Conservation (phyloP, 2,888 invertebrate species). For the Trimorus sp. region DNA sequence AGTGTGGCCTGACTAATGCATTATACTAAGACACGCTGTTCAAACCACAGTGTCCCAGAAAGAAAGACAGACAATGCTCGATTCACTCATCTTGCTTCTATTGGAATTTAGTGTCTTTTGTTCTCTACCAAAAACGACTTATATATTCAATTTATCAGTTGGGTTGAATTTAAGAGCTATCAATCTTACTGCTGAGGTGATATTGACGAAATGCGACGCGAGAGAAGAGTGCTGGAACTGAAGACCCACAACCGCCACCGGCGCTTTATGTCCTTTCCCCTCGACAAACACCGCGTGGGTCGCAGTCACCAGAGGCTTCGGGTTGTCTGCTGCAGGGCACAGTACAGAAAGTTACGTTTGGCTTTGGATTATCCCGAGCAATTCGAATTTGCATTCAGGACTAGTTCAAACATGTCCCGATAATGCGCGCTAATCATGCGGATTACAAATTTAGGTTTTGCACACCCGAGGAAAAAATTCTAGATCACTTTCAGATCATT, state of each 20-base stretch:
- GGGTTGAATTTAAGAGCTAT: no score
- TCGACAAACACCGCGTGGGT: constrained; percentile 95
- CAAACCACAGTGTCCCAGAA: no score
- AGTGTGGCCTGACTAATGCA: no score
- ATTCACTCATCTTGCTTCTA: no score
- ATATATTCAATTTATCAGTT: no score
- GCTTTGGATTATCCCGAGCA: constrained; percentile 20
- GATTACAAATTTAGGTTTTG: constrained; percentile 22
- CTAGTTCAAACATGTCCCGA: constrained; percentile 29
- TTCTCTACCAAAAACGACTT: no score
- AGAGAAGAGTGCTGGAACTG: constrained; percentile 93
- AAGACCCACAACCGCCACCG: constrained; percentile 95
- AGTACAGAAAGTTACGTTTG: constrained; percentile 34
- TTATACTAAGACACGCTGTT: no score
- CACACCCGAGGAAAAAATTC: no score
- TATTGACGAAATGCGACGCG: constrained; percentile 92
- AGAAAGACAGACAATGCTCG: no score
- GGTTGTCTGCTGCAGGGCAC: constrained; percentile 79
- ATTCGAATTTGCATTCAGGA: constrained; percentile 31
- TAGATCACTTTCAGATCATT: no score
- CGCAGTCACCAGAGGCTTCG: constrained; percentile 90
- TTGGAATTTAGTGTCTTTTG: no score
- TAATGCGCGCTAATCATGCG: constrained; percentile 24
- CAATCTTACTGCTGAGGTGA: constrained; percentile 89
- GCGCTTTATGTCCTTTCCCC: constrained; percentile 90